A percentile compares a stretch with the other conserved stretches of the same genome.
Evolutionary conservation across 2,113 vertebrate species (phyloP).

Genomic region (Trematocara stigmaticum): DNA sequence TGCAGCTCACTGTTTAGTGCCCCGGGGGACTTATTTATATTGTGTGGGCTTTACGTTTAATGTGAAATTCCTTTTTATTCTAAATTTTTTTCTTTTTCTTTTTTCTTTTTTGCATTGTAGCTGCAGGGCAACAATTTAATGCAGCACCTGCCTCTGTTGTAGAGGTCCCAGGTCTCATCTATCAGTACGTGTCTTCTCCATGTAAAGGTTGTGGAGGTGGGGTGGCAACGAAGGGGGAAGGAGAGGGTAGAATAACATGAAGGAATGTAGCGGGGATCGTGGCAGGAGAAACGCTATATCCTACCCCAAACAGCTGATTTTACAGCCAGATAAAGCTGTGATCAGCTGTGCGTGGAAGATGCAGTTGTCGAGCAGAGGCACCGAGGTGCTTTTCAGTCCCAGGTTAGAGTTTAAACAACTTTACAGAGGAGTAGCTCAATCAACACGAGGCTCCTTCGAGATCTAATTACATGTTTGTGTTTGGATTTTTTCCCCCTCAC

Average conservation of each 20-base stretch:
- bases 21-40: slow-evolving; percentile 81
- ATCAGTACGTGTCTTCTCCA: slow-evolving; percentile 52
- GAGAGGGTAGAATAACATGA: slow-evolving; percentile 66
- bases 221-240: not conserved
- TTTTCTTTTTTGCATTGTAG: slow-evolving; percentile 25
- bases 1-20: slow-evolving; percentile 73
- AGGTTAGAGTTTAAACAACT: slow-evolving; percentile 16
- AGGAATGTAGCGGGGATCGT: slow-evolving; percentile 71
- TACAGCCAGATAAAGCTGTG: slow-evolving; percentile 48
- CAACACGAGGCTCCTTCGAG: slow-evolving; percentile 13
- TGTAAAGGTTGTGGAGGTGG: slow-evolving; percentile 18
- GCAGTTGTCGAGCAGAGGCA: not conserved
- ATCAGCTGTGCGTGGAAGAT: slow-evolving; percentile 61
- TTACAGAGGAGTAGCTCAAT: slow-evolving; percentile 33
- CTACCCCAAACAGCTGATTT: slow-evolving; percentile 68
- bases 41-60: slow-evolving; percentile 73
- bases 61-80: slow-evolving; percentile 81
- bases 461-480: slow-evolving; percentile 58
- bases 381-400: not conserved
- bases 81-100: not conserved
- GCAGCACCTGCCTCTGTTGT: slow-evolving; percentile 66
- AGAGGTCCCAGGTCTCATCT: slow-evolving; percentile 59
- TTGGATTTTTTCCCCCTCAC: slow-evolving; percentile 17
- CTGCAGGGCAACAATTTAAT: slow-evolving; percentile 70
- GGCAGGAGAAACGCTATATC: slow-evolving; percentile 63